Percentiles rank a stretch among this genome's conserved stretches.
These are phyloP conservation scores for Himalopsyche anomala DNA, from an alignment of 2,888 invertebrate genomes.

Conservation along the genomic window DNA sequence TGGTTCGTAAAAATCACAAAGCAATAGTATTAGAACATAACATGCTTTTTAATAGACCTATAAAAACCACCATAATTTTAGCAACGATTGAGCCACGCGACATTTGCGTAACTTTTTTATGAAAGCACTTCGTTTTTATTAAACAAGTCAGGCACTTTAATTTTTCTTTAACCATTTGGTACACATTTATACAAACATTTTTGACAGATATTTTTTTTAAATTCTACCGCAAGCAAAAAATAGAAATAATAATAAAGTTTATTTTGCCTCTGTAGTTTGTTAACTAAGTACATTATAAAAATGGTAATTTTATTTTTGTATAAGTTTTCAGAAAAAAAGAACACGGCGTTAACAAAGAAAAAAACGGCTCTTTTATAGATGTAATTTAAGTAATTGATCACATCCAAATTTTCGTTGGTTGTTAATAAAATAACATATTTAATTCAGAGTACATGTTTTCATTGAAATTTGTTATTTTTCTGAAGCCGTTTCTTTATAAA, in stretches of 20 bases:
- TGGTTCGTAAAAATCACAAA: not conserved
- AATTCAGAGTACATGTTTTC: too few species aligned
- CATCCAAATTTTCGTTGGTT: not conserved
- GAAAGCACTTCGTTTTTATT: not conserved
- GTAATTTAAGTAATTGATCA: not conserved
- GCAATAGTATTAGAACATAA: conserved; percentile 16
- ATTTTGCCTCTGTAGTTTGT: not conserved
- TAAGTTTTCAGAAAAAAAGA: not conserved
- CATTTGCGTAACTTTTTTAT: conserved; percentile 52
- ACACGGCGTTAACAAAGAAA: not conserved
- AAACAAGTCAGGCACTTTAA: conserved; percentile 17
- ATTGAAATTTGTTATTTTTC: too few species aligned
- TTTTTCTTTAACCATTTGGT: conserved; percentile 12
- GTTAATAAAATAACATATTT: too few species aligned
- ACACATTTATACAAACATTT: conserved; percentile 40
- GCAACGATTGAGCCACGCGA: conserved; percentile 57
- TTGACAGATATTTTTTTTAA: conserved; percentile 17
- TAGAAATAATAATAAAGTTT: conserved; percentile 23
- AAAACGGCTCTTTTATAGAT: not conserved
- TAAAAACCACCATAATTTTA: conserved; percentile 45
- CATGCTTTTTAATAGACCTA: conserved; percentile 23
- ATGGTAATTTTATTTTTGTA: conserved; percentile 20
- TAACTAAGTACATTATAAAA: conserved; percentile 23
- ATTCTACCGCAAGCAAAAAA: not conserved
- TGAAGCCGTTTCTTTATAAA: too few species aligned